Evolutionary conservation across 53 echinoderm and acorn worm genomes (phyloP).

Genomic region (Zoroaster sp.): DNA sequence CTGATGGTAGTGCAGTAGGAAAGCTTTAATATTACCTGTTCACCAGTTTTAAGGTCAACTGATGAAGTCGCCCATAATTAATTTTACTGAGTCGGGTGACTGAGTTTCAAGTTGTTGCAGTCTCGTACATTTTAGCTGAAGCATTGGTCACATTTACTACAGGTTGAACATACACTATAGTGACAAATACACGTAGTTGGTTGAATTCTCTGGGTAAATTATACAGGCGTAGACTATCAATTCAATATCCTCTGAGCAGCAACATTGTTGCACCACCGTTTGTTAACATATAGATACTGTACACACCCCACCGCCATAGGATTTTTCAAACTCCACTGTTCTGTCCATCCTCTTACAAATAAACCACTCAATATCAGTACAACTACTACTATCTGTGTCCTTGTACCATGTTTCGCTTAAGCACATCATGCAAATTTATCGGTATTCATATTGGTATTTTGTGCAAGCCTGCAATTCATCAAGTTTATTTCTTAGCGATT

Average conservation of each 20-base stretch:
- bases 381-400: background rate
- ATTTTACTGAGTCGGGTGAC: conserved; percentile 59
- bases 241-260: background rate
- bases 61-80: conserved; percentile 48
- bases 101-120: background rate
- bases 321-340: background rate
- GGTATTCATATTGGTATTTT: background rate
- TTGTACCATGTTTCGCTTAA: conserved; percentile 1
- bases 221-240: too few relatives aligned
- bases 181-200: conserved; percentile 53
- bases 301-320: background rate
- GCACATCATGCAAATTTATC: background rate
- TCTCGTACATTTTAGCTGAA: background rate
- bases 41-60: conserved; percentile 6
- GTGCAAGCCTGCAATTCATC: background rate
- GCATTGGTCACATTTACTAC: background rate
- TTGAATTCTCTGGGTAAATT: conserved; percentile 63
- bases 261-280: background rate
- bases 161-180: background rate
- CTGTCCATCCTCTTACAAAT: background rate
- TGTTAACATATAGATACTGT: background rate
- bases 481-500: background rate
- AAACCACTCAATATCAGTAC: background rate
- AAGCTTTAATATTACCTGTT: conserved; percentile 16
- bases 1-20: conserved; percentile 22